A percentile compares a stretch with the other conserved stretches of the same genome.
Conservation (phyloP, 2,797 vertebrate species). For the Anniella stebbinsi region DNA sequence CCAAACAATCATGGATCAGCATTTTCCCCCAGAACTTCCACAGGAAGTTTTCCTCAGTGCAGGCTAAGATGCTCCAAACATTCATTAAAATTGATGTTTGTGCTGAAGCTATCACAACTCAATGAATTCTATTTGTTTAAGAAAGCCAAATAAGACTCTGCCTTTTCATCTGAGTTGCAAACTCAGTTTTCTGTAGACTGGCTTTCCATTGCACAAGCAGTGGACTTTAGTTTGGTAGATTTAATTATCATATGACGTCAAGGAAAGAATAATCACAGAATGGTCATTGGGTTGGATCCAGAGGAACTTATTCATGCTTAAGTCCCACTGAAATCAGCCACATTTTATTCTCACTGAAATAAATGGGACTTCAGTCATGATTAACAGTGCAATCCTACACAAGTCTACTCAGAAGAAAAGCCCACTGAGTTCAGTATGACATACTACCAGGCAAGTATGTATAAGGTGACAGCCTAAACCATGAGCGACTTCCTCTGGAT, state of each 20-base stretch:
- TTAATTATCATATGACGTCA: not conserved
- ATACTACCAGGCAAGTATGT: too few species aligned
- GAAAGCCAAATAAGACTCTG: too few species aligned
- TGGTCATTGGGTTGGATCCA: not conserved
- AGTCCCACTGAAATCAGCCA: too few species aligned
- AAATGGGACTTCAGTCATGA: not conserved
- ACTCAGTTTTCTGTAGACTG: not conserved
- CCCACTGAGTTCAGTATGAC: too few species aligned
- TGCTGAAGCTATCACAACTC: too few species aligned
- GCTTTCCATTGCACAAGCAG: not conserved
- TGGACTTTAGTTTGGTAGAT: not conserved
- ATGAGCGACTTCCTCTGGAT: not conserved
- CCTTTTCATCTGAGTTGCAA: not conserved
- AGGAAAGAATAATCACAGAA: not conserved
- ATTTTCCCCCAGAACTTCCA: too few species aligned
- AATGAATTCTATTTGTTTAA: too few species aligned
- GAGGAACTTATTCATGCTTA: not conserved
- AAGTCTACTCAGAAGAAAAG: too few species aligned
- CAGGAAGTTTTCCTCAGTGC: too few species aligned
- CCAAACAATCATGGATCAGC: too few species aligned
- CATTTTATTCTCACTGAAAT: not conserved
- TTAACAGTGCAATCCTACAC: not conserved
- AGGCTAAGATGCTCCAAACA: too few species aligned
- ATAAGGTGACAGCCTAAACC: not conserved
- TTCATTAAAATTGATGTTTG: too few species aligned